These are phyloP conservation scores for Plagiodera versicolora DNA, from an alignment of 2,888 invertebrate species.

Conservation along the genomic window DNA sequence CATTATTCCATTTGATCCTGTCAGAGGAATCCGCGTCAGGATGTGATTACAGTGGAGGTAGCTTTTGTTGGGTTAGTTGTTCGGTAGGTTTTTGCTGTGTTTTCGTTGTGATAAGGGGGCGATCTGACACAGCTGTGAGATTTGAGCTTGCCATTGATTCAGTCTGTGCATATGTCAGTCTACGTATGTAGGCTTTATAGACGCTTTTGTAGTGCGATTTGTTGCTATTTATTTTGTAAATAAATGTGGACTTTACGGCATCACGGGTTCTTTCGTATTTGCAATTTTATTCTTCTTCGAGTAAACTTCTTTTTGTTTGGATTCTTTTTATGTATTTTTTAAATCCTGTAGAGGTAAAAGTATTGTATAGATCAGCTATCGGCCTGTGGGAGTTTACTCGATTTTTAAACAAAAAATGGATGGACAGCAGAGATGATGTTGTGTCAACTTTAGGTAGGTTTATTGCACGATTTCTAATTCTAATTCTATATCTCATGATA, in stretches of 20 bases:
- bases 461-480: too few species aligned
- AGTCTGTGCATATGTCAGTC: constrained; percentile 55
- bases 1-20: constrained; percentile 55
- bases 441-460: too few species aligned
- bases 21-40: constrained; percentile 45
- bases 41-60: constrained; percentile 38
- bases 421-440: too few species aligned
- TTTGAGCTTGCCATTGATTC: constrained; percentile 51
- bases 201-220: constrained; percentile 49
- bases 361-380: not conserved
- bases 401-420: too few species aligned
- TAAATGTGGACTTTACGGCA: constrained; percentile 41
- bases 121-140: constrained; percentile 51
- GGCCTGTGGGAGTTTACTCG: too few species aligned
- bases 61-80: not conserved
- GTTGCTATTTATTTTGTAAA: constrained; percentile 51
- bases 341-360: not conserved
- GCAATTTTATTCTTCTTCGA: constrained; percentile 19
- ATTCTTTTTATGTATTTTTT: constrained; percentile 8
- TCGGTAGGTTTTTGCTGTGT: constrained; percentile 29
- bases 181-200: constrained; percentile 40
- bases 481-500: too few species aligned
- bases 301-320: constrained; percentile 21
- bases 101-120: constrained; percentile 45
- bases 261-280: constrained; percentile 36